Evolutionary conservation across 1,140 invertebrate species (phyloP), one percentile per base, ranked within the genome.

Genomic region (Diplogasteroides magnus): DNA sequence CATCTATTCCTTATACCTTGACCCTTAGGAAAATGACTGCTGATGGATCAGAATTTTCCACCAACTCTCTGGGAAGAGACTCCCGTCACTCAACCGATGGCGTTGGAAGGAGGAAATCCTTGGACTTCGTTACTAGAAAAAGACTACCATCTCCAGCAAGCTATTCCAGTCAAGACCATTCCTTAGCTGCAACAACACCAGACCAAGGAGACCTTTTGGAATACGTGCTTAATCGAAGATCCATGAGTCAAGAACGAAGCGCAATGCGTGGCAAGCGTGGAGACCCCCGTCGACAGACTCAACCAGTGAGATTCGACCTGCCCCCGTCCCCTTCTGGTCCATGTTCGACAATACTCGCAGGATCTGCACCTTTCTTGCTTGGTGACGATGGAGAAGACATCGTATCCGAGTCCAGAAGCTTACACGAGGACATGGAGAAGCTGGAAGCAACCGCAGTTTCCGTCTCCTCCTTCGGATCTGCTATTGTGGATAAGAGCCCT

Each of bases 81-180:
- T 6, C 19, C 6, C 6, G 37, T 19, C n/a, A n/a, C n/a, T n/a
- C n/a, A n/a, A n/a, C n/a, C n/a, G 48, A 75, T 23, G 2, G 66
- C 60, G 29, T 37, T 19, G 37, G 65, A 62, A 58, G 68, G 28
- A 58, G 75, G 26, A 76, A 76, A 80, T 83, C 80, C 19, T 76
- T 84, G 71, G 84, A 85, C 60, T 76, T 84, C 56, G 82, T 85
- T 6, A 78, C 77, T 55, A 78, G 79, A 37, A 80, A 83, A 68
- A 82, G 82, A 56, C 78, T 86, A 13, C 85, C 85, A 15, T 77
- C 84, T 13, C 81, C 79, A 37, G 81, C 83, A 37, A 85, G 83
- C 73, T 86, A 81, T 68, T 86, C 85, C 6, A 81, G 78, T 67
- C 78, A 82, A 26, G 85, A 86, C 78, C 85, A 86, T 75, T 84